Percentiles rank a stretch among this genome's conserved stretches.
phyloP scores from a whole-genome alignment of 2,888 invertebrate genomes.

The Ametastegia equiseti region DNA sequence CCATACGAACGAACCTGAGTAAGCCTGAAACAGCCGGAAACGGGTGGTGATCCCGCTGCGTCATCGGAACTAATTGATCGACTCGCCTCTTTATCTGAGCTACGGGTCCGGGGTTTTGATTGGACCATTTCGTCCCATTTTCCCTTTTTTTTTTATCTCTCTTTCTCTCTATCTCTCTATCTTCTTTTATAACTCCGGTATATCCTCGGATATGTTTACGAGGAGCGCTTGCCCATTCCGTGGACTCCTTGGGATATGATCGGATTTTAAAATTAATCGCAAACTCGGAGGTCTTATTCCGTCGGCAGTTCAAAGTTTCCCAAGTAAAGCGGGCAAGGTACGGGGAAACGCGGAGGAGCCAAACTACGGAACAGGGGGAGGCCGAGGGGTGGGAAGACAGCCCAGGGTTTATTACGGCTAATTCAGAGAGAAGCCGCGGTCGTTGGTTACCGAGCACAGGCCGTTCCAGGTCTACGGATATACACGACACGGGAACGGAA shows the following conservation, averaged over 20 bases:
- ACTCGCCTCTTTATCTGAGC: conserved; percentile 15
- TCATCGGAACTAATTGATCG: conserved; percentile 44
- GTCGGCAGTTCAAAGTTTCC: conserved; percentile 6
- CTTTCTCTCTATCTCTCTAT: background rate
- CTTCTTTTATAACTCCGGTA: background rate
- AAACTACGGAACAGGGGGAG: background rate
- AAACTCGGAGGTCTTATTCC: background rate
- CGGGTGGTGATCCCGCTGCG: conserved; percentile 4
- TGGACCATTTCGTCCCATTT: background rate
- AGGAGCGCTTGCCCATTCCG: background rate
- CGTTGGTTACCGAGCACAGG: conserved; percentile 29
- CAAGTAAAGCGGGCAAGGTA: background rate
- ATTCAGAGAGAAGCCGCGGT: conserved; percentile 44
- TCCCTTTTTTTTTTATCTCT: background rate
- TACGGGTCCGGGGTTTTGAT: background rate
- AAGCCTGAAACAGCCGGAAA: conserved; percentile 19
- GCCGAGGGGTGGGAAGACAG: background rate
- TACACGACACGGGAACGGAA: background rate
- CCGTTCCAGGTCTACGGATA: conserved; percentile 23
- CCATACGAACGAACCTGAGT: background rate
- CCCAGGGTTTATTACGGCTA: conserved; percentile 37
- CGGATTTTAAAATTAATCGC: conserved; percentile 34
- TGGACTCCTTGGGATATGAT: conserved; percentile 2
- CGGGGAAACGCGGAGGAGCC: background rate
- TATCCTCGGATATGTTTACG: conserved; percentile 12